These are phyloP conservation scores for Gorsachius goisagi DNA, from an alignment of 2,113 vertebrate species.

Conservation along the genomic window DNA sequence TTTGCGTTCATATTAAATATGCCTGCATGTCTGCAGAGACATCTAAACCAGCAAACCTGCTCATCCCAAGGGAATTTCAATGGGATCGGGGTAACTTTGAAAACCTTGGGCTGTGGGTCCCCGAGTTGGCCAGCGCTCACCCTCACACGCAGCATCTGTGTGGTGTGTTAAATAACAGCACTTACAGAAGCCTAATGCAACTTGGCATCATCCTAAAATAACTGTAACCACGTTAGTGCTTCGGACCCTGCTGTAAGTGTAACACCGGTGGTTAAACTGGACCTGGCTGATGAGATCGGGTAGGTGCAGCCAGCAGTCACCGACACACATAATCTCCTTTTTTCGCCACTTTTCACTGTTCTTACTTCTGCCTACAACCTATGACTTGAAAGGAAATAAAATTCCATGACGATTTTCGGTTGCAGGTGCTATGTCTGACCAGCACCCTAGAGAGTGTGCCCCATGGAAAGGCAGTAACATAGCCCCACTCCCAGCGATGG, in stretches of 20 bases:
- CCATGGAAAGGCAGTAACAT: fast-evolving
- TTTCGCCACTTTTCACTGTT: background rate
- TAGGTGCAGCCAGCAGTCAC: background rate
- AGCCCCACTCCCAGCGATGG: fast-evolving
- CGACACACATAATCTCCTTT: fast-evolving
- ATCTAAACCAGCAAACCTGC: background rate
- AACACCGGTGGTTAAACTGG: fast-evolving
- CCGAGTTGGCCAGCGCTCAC: fast-evolving
- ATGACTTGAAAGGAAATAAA: background rate
- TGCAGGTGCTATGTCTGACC: background rate
- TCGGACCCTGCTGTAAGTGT: background rate
- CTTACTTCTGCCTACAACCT: background rate
- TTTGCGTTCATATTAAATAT: background rate
- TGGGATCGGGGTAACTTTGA: background rate
- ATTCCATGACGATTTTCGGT: background rate
- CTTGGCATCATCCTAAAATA: conserved; percentile 26
- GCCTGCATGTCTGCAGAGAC: background rate
- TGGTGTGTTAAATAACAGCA: background rate
- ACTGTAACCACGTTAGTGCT: background rate
- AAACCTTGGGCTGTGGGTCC: fast-evolving
- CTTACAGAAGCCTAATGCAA: background rate
- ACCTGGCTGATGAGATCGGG: background rate
- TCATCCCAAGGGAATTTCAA: background rate
- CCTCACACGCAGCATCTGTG: background rate
- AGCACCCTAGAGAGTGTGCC: fast-evolving